Conservation (phyloP, 37 sponge, comb jelly and placozoan species). For the Beroe ovata region DNA sequence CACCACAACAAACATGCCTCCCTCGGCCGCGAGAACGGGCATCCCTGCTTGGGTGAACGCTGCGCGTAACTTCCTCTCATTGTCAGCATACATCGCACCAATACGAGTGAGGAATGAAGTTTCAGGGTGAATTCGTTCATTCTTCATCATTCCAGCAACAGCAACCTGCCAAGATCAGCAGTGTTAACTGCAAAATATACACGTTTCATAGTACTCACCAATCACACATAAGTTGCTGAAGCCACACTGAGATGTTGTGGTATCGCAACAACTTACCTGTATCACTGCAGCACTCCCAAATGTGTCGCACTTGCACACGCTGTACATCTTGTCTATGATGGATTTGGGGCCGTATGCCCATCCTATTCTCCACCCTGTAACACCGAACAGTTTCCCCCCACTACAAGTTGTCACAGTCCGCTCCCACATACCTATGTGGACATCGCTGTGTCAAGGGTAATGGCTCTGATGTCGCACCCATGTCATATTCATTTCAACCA, state of each 20-base stretch:
- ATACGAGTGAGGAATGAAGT: not conserved
- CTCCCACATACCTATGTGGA: conserved; percentile 60
- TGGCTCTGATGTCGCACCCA: too few relatives aligned
- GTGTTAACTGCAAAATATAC: too few relatives aligned
- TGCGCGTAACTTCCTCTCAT: not conserved
- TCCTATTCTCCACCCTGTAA: conserved; percentile 16
- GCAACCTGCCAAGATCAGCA: too few relatives aligned
- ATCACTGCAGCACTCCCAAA: not conserved
- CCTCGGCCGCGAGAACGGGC: not conserved
- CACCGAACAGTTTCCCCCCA: conserved; percentile 22
- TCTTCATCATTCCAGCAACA: conserved; percentile 14
- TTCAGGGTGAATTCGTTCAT: not conserved
- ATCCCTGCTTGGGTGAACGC: not conserved
- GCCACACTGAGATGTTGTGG: too few relatives aligned
- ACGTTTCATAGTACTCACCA: too few relatives aligned
- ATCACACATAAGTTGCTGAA: too few relatives aligned
- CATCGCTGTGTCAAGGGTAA: too few relatives aligned
- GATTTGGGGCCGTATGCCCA: not conserved
- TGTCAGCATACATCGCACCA: not conserved
- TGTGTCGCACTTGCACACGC: conserved; percentile 16
- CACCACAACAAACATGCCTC: conserved; percentile 7
- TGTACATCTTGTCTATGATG: conserved; percentile 4
- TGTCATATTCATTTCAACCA: too few relatives aligned
- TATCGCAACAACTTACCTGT: too few relatives aligned
- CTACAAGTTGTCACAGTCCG: conserved; percentile 6